Base-by-base conservation (phyloP, 2,797 vertebrate genomes). In the Microchirus variegatus region DNA sequence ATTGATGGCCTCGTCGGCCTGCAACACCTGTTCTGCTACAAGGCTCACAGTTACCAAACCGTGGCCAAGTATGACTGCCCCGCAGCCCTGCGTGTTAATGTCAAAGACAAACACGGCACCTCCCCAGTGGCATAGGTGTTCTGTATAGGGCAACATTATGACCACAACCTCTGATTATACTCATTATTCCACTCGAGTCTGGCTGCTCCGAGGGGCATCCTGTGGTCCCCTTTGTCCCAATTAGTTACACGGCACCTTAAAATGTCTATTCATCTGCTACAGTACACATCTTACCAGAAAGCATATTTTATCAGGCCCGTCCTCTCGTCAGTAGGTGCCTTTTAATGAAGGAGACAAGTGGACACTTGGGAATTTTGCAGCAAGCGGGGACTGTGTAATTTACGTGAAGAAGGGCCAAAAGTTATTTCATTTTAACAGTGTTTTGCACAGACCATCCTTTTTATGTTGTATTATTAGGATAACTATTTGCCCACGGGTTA, bases 61-160 rank as follows among this genome's bases (percentile, higher is more conserved):
- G 69, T 73, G 88, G 87, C 87, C 88, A 91, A 90, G 90, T 90
- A 87, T 82, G 87, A 82, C 79, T 86, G 81, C 80, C 87, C 87
- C 26, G 82, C 70, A 90, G 90, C 89, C 77, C 74, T 26, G 76
- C 63, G 52, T 80, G 82, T 83, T 75, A 78, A 86, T 91, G 90
- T 90, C 91, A 92, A 85, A 93, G 91, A 90, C 90, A 93, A 92
- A 92, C 87, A 91, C 79, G 51, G 88, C 85, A 87, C 81, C 80
- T 89, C 91, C 87, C 88, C 71, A 68, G 86, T 77, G 86, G 84
- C 76, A 76, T 62, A 63, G 82, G 72, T 77, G 78, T 82, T 83
- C 84, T 78, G 80, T 67, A 71, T 50, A 59, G 88, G 81, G 67
- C 84, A 70, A 73, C 80, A 50, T n/a, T 76, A 79, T 80, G 85